A percentile compares a stretch with the other conserved stretches of the same genome.
These are phyloP conservation scores for Ailurus styani DNA, from an alignment of 2,113 vertebrate species.

Conservation along the genomic window DNA sequence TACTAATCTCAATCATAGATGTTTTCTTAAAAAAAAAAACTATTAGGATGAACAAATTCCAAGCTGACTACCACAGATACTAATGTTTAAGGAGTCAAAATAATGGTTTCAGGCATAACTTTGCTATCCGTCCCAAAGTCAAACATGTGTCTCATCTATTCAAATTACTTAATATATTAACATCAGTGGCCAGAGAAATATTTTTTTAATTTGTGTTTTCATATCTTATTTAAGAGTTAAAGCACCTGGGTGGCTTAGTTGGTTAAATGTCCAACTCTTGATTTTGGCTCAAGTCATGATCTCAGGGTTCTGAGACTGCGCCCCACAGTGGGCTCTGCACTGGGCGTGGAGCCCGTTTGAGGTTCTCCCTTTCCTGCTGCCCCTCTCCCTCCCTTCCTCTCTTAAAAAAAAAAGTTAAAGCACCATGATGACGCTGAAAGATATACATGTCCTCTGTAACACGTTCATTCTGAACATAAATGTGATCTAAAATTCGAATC, in stretches of 20 bases:
- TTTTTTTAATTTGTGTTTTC: neutral
- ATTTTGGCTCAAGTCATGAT: neutral
- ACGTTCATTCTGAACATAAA: neutral
- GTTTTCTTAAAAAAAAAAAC: neutral
- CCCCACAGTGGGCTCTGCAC: neutral
- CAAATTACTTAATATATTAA: conserved; percentile 7
- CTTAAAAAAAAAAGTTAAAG: neutral
- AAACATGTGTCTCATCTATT: neutral
- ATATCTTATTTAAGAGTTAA: neutral
- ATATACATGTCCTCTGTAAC: neutral
- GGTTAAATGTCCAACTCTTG: neutral
- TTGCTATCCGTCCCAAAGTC: neutral
- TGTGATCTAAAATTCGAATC: neutral
- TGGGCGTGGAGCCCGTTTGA: neutral
- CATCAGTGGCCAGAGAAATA: neutral
- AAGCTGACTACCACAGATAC: neutral
- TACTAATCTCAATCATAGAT: neutral
- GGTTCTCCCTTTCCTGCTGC: neutral
- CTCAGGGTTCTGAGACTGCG: neutral
- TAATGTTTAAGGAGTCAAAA: conserved; percentile 5
- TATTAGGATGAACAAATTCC: neutral
- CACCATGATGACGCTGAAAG: neutral
- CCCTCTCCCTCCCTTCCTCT: neutral
- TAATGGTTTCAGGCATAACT: neutral
- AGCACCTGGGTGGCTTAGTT: neutral